Conservation (phyloP, 2,888 invertebrate genomes). For the Drosophila prostipennis region DNA sequence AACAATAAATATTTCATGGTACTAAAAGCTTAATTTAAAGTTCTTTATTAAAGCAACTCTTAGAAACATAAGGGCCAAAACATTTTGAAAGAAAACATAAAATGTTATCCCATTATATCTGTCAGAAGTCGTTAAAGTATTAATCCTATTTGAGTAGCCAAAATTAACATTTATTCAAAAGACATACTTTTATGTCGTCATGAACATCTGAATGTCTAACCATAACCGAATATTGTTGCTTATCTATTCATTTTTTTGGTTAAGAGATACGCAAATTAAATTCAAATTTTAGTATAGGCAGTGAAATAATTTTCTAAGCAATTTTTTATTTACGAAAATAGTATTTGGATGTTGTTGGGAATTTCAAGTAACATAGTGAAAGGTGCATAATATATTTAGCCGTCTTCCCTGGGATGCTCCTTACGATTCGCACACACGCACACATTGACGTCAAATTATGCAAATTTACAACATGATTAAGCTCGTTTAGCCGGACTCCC, state of each 20-base stretch:
- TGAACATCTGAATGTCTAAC: too few relatives aligned
- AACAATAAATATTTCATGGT: too few relatives aligned
- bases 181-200: too few relatives aligned
- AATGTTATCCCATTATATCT: too few relatives aligned
- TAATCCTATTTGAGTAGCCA: too few relatives aligned
- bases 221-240: too few relatives aligned
- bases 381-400: conserved; percentile 38
- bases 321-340: conserved; percentile 2
- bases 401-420: conserved; percentile 5
- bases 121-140: too few relatives aligned
- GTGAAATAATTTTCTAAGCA: background rate
- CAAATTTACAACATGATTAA: conserved; percentile 79
- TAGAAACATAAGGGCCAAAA: too few relatives aligned
- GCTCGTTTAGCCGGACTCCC: conserved; percentile 60
- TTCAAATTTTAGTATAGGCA: conserved; percentile 3
- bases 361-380: conserved; percentile 1
- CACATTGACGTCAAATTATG: conserved; percentile 71
- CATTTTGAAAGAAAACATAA: too few relatives aligned
- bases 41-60: too few relatives aligned
- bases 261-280: background rate
- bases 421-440: conserved; percentile 1
- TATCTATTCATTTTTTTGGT: background rate
- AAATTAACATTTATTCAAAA: too few relatives aligned
- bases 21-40: too few relatives aligned
- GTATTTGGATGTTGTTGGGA: conserved; percentile 25